Conservation (phyloP, 2,888 invertebrate species). For the Rapana venosa region DNA sequence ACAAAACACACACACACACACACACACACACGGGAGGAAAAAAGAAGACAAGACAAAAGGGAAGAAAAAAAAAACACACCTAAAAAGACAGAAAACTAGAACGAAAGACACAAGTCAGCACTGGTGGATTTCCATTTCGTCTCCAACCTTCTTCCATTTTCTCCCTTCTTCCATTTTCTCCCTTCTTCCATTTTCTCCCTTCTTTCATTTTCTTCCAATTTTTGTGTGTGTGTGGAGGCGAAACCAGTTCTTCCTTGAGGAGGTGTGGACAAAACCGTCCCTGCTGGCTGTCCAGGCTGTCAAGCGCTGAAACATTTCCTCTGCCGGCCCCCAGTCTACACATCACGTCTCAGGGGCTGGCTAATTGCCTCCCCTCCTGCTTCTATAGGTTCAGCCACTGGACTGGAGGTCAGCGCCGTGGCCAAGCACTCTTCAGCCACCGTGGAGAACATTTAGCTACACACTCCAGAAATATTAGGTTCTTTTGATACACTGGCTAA, state of each 20-base stretch:
- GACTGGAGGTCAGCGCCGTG: constrained; percentile 28
- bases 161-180: not conserved
- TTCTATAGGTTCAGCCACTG: constrained; percentile 9
- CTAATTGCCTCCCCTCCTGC: constrained; percentile 21
- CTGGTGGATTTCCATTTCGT: constrained; percentile 25
- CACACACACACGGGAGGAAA: no score
- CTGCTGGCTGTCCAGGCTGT: not conserved
- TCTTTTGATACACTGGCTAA: constrained; percentile 36
- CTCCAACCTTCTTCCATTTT: not conserved
- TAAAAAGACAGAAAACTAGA: not conserved
- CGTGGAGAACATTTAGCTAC: constrained; percentile 42
- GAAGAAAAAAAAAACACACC: not conserved
- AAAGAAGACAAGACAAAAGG: no score
- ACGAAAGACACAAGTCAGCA: not conserved
- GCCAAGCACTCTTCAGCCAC: constrained; percentile 16
- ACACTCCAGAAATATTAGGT: constrained; percentile 45
- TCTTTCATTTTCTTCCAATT: no score
- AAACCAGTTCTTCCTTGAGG: constrained; percentile 1
- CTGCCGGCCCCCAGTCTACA: constrained; percentile 17
- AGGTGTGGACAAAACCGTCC: not conserved
- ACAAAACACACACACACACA: no score
- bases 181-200: not conserved
- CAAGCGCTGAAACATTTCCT: constrained; percentile 33
- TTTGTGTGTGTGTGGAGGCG: not conserved
- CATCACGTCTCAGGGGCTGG: not conserved